Evolutionary conservation across 2,113 vertebrate genomes (phyloP).

Genomic region (Solea solea): DNA sequence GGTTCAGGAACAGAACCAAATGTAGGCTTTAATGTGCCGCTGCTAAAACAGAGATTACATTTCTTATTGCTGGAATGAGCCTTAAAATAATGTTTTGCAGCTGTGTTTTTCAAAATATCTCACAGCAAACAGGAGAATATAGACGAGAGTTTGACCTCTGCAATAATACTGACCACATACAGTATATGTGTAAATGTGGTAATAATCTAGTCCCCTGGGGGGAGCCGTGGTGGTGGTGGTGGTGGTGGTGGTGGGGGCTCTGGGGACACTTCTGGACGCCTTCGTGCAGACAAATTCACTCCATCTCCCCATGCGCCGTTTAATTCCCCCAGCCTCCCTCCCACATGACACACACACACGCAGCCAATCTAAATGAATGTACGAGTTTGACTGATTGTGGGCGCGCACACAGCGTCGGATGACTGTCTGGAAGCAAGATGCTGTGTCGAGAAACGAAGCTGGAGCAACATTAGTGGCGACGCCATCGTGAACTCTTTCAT

Average conservation of each 20-base stretch:
- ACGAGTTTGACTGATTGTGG: slow-evolving; percentile 44
- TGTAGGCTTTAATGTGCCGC: slow-evolving; percentile 24
- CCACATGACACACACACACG: slow-evolving; percentile 5
- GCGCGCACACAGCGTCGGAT: slow-evolving; percentile 56
- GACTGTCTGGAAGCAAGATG: slow-evolving; percentile 50
- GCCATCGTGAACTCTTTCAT: slow-evolving; percentile 14
- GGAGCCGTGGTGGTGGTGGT: slow-evolving; percentile 42
- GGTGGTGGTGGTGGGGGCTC: slow-evolving; percentile 57
- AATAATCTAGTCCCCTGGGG: slow-evolving; percentile 49
- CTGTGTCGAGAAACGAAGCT: slow-evolving; percentile 47
- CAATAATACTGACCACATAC: slow-evolving; percentile 31
- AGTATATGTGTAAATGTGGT: slow-evolving; percentile 63
- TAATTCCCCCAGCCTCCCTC: neutral
- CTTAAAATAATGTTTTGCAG: slow-evolving; percentile 41
- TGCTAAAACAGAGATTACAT: slow-evolving; percentile 12
- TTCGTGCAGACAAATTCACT: slow-evolving; percentile 63
- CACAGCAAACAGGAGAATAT: slow-evolving; percentile 39
- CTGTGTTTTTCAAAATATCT: slow-evolving; percentile 53
- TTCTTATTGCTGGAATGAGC: slow-evolving; percentile 36
- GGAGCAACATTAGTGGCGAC: slow-evolving; percentile 18
- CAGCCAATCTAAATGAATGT: slow-evolving; percentile 51
- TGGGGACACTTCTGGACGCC: slow-evolving; percentile 57
- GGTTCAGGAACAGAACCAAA: slow-evolving; percentile 27
- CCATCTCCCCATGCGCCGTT: slow-evolving; percentile 40
- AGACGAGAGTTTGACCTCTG: slow-evolving; percentile 37